Conservation (phyloP, 2,113 vertebrate species). For the Nyctereutes procyonoides region DNA sequence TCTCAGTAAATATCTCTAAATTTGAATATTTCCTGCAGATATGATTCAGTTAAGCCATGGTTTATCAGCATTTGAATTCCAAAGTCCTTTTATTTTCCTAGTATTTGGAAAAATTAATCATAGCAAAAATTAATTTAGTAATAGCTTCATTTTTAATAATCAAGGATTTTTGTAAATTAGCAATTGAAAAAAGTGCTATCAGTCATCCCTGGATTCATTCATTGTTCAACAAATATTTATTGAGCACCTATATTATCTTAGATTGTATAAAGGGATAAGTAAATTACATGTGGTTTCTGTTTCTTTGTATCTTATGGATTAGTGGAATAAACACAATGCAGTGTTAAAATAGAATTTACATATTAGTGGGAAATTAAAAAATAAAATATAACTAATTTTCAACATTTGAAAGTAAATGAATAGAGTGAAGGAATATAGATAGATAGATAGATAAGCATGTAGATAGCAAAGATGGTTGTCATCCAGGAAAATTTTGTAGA, state of each 20-base stretch:
- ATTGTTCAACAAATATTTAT: conserved; percentile 41
- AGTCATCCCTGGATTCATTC: background rate
- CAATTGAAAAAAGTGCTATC: background rate
- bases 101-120: background rate
- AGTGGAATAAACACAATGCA: background rate
- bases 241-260: background rate
- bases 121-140: background rate
- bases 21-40: background rate
- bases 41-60: background rate
- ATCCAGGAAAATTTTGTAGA: background rate
- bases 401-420: conserved; percentile 14
- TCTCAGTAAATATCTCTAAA: background rate
- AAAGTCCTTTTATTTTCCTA: background rate
- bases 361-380: background rate
- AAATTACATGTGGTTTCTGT: background rate
- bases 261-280: background rate
- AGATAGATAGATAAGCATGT: background rate
- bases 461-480: background rate
- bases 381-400: conserved; percentile 10
- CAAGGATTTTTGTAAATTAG: background rate
- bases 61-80: conserved; percentile 29
- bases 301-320: background rate
- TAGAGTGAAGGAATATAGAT: background rate
- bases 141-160: background rate
- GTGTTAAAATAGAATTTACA: background rate